Percentiles rank a stretch among this genome's conserved stretches.
These are phyloP conservation scores for Heloderma charlesbogerti DNA, from an alignment of 2,113 vertebrate species.

Conservation along the genomic window DNA sequence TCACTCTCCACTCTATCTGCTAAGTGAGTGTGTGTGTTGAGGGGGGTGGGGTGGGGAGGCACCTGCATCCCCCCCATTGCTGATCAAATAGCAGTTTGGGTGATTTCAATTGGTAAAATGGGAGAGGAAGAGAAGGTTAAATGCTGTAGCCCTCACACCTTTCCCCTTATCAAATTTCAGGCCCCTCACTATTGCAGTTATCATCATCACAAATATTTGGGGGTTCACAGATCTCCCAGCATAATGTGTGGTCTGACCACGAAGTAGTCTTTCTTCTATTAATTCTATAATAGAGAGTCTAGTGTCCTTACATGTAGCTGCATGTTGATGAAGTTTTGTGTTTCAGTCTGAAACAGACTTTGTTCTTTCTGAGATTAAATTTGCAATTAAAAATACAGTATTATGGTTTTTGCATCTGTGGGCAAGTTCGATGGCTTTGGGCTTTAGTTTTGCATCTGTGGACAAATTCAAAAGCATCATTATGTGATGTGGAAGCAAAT, in stretches of 20 bases:
- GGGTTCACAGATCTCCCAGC: too few species aligned
- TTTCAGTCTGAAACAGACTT: neutral
- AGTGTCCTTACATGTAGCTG: neutral
- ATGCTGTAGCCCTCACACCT: neutral
- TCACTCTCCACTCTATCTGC: too few species aligned
- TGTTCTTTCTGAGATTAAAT: neutral
- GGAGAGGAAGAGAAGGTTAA: neutral
- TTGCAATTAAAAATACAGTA: neutral
- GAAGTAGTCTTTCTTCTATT: neutral
- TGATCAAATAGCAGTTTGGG: neutral
- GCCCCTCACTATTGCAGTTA: too few species aligned
- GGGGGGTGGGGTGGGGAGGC: too few species aligned
- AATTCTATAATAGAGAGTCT: neutral
- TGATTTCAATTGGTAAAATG: neutral
- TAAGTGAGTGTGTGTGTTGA: too few species aligned
- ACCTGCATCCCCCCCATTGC: neutral
- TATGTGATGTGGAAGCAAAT: neutral
- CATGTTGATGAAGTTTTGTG: neutral
- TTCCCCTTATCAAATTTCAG: too few species aligned
- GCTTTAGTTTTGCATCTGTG: neutral
- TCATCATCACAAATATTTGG: too few species aligned
- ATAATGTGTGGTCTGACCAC: neutral
- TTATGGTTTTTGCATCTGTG: neutral
- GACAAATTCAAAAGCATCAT: neutral
- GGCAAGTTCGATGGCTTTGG: neutral